Evolutionary conservation across 2,888 invertebrate species (phyloP), one percentile per base, ranked within the genome.

Genomic region (Boloria selene): DNA sequence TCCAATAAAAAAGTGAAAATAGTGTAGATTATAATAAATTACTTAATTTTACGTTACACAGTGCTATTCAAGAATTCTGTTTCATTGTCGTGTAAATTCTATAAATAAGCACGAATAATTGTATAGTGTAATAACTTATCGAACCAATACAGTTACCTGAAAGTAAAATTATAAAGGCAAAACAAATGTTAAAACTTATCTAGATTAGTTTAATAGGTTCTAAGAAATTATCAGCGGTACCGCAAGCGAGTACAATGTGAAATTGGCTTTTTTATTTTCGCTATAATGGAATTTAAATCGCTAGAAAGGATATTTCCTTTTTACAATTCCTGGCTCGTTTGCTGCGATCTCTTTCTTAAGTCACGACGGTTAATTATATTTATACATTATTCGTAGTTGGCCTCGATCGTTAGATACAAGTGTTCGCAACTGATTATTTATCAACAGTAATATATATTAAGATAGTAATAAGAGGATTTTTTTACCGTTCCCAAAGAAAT

Each of bases 221-320:
- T 65, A 61, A 69, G 68, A 73, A 73, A 71, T 69, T 70, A 73
- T 73, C 70, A 62, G 67, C 56, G 70, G 52, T 45, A 51, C 53
- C 61, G 77, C 79, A 56, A 71, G 74, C 71, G 73, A 73, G 66
- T 68, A 69, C 68, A 61, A 78, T 78, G 80, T 78, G 80, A 78
- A 85, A 86, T 85, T 83, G 81, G 79, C 31, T 38, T 38, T 38
- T 85, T 86, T 84, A 86, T 84, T 85, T 84, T 82, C 79, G 81
- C 77, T 82, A 80, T 84, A 87, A 86, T 86, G 81, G 84, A 85
- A 87, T 87, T 87, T 84, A 87, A 87, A 87, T 86, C 83, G 84
- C 82, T 76, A 79, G 81, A 78, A 84, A 79, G 79, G 79, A 83
- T 84, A 84, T 82, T 85, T 83, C 82, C 84, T 83, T 83, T 81